phyloP scores from a whole-genome alignment of 2,888 invertebrate species.

The Rhingia rostrata region DNA sequence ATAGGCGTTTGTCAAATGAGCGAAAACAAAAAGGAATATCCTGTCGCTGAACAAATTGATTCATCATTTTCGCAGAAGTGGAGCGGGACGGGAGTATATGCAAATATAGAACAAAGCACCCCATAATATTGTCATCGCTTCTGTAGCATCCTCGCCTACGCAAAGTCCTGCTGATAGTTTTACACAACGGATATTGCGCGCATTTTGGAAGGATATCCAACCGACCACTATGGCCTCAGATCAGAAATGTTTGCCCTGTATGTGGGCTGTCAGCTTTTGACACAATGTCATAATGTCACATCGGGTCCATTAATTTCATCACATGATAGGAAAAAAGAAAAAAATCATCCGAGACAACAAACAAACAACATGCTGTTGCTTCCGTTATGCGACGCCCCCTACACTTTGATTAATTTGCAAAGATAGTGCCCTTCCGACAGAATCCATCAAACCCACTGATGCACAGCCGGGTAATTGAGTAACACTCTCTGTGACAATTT shows the following conservation, averaged over 20 bases:
- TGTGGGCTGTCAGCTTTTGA: slow-evolving; percentile 27
- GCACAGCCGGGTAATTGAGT: slow-evolving; percentile 54
- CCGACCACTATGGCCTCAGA: slow-evolving; percentile 22
- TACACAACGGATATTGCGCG: neutral
- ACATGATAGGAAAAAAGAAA: neutral
- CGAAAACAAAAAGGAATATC: slow-evolving; percentile 5
- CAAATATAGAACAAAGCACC: slow-evolving; percentile 5
- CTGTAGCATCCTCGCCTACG: slow-evolving; percentile 26
- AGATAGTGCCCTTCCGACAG: slow-evolving; percentile 17
- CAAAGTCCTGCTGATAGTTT: slow-evolving; percentile 20
- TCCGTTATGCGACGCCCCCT: neutral
- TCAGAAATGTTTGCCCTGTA: neutral
- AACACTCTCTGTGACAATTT: slow-evolving; percentile 58
- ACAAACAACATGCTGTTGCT: slow-evolving; percentile 10
- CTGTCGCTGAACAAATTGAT: slow-evolving; percentile 21
- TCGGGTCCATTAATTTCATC: slow-evolving; percentile 25
- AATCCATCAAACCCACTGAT: slow-evolving; percentile 33
- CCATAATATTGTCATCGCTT: slow-evolving; percentile 4
- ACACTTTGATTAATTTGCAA: slow-evolving; percentile 12
- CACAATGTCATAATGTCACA: slow-evolving; percentile 41
- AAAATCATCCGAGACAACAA: neutral
- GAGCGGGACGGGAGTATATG: neutral
- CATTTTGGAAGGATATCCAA: slow-evolving; percentile 26
- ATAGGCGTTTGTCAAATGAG: neutral
- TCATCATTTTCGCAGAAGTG: slow-evolving; percentile 23